Percentiles rank a stretch among this genome's conserved stretches.
These are phyloP conservation scores for Cataglyphis altisquamis DNA, from an alignment of 2,888 invertebrate species.

Conservation along the genomic window DNA sequence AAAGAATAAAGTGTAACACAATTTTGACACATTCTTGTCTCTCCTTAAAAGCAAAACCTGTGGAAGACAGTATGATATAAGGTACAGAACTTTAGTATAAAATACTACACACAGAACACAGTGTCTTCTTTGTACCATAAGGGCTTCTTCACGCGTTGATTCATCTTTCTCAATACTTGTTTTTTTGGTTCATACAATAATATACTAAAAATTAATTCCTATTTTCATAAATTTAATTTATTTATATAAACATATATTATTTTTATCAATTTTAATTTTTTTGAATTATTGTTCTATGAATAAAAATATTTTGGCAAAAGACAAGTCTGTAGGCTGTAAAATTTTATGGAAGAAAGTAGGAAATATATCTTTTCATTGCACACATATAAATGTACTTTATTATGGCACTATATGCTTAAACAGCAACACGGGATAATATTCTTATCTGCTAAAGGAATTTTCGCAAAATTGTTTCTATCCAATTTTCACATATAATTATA, in stretches of 20 bases:
- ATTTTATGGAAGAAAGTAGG: conserved; percentile 50
- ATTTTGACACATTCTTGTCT: conserved; percentile 78
- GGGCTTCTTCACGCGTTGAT: conserved; percentile 71
- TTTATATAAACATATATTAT: not conserved
- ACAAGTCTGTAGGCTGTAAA: not conserved
- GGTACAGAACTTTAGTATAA: conserved; percentile 79
- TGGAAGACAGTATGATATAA: conserved; percentile 85
- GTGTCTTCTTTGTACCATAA: conserved; percentile 62
- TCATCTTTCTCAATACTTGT: conserved; percentile 54
- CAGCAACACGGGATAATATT: conserved; percentile 54
- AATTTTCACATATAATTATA: conserved; percentile 11
- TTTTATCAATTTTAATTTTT: not conserved
- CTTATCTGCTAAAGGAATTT: conserved; percentile 3
- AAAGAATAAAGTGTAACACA: conserved; percentile 63
- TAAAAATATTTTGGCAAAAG: not conserved
- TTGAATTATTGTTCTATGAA: not conserved
- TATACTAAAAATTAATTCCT: conserved; percentile 59
- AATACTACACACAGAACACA: conserved; percentile 65
- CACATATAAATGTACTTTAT: conserved; percentile 39
- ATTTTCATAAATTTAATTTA: conserved; percentile 32
- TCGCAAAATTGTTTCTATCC: conserved; percentile 5
- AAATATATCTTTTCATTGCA: conserved; percentile 62
- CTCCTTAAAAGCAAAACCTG: conserved; percentile 82
- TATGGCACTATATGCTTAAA: conserved; percentile 66
- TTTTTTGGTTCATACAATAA: conserved; percentile 42